Percentiles rank a stretch among this genome's conserved stretches.
Evolutionary conservation across 1,140 invertebrate genomes (phyloP).

Genomic region (Pseudoatta argentina): DNA sequence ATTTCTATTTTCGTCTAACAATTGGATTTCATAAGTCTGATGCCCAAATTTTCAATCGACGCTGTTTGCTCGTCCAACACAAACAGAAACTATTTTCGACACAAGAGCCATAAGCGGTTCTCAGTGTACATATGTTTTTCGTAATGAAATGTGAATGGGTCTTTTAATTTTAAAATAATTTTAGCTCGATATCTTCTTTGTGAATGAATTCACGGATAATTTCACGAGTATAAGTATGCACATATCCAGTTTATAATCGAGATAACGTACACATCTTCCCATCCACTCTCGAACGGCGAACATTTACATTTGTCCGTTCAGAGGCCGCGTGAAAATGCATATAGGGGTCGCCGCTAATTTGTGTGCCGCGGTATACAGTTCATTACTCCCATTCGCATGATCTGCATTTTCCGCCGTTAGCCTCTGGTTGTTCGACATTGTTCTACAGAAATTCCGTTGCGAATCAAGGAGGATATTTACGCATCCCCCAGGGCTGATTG

Average conservation of each 20-base stretch:
- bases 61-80: not conserved
- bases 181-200: not conserved
- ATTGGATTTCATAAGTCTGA: not conserved
- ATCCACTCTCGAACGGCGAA: not conserved
- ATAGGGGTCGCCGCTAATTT: slow-evolving; percentile 18
- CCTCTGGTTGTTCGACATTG: slow-evolving; percentile 7
- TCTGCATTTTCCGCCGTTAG: slow-evolving; percentile 52
- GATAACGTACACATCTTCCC: not conserved
- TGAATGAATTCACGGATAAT: not conserved
- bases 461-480: slow-evolving; percentile 13
- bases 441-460: slow-evolving; percentile 15
- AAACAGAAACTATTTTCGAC: slow-evolving; percentile 11
- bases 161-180: not conserved
- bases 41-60: not conserved
- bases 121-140: not conserved
- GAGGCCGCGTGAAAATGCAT: not conserved
- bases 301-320: slow-evolving; percentile 8
- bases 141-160: not conserved
- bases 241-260: not conserved
- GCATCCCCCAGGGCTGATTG: not conserved
- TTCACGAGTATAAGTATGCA: not conserved
- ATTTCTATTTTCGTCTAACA: not conserved
- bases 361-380: not conserved
- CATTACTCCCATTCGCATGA: slow-evolving; percentile 47
- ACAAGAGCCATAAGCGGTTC: not conserved